phyloP scores from a whole-genome alignment of 2,888 invertebrate species.

The Coelogynopora nodosa region DNA sequence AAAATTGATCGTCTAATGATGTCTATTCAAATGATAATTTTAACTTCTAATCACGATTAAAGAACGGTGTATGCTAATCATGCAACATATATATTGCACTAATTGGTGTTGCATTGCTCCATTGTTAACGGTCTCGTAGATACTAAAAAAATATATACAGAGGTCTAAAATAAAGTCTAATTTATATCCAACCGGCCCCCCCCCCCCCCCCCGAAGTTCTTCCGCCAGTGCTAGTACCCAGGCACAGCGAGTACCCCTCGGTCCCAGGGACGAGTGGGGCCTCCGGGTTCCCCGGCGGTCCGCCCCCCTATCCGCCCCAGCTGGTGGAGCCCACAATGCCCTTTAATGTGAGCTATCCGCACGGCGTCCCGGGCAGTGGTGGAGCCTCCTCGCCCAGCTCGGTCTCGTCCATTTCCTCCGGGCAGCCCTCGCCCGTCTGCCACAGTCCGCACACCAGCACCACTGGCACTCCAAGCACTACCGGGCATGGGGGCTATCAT shows the following conservation, averaged over 20 bases:
- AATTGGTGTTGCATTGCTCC: too few species aligned
- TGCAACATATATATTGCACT: too few species aligned
- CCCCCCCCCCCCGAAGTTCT: slow-evolving; percentile 66
- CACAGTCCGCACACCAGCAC: background rate
- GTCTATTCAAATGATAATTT: too few species aligned
- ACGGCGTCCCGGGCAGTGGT: slow-evolving; percentile 9
- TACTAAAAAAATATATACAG: too few species aligned
- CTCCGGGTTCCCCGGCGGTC: background rate
- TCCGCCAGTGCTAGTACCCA: slow-evolving; percentile 92
- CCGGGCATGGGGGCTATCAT: background rate
- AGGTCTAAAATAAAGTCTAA: too few species aligned
- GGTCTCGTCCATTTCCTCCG: background rate
- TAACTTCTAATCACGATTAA: too few species aligned
- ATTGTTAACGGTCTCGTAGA: too few species aligned
- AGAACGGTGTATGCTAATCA: too few species aligned
- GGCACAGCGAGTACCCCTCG: slow-evolving; percentile 82
- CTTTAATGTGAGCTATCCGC: slow-evolving; percentile 67
- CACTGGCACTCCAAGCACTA: background rate
- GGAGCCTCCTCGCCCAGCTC: background rate
- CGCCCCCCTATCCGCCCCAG: slow-evolving; percentile 66
- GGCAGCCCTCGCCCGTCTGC: background rate
- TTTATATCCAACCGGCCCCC: background rate
- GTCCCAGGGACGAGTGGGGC: background rate
- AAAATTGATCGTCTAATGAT: too few species aligned
- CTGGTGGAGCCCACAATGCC: slow-evolving; percentile 84